These are phyloP conservation scores for Myanophis thanlyinensis DNA, from an alignment of 2,113 vertebrate species.

Conservation along the genomic window DNA sequence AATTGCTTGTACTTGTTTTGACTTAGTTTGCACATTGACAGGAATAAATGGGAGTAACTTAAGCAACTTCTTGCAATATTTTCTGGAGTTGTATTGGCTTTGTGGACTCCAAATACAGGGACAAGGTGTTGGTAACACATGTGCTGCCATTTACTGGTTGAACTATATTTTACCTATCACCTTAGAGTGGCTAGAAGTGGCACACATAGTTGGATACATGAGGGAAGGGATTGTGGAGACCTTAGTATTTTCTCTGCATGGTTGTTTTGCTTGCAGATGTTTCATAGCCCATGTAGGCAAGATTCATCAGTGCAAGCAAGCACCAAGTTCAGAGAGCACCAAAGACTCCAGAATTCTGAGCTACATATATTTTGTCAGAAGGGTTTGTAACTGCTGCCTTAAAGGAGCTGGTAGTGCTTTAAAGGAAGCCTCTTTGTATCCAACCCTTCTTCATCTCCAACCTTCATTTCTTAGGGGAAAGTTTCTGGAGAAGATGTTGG, in stretches of 20 bases:
- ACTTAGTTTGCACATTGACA: neutral
- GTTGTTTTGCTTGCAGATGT: neutral
- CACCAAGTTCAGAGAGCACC: neutral
- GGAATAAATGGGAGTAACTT: neutral
- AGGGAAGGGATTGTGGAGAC: neutral
- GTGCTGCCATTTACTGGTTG: neutral
- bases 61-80: neutral
- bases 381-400: neutral
- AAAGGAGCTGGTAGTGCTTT: neutral
- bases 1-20: neutral
- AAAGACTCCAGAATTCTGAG: neutral
- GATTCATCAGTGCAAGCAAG: neutral
- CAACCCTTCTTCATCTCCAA: neutral
- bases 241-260: neutral
- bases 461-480: neutral
- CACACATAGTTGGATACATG: neutral
- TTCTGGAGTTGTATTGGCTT: neutral
- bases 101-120: neutral
- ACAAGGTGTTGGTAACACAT: neutral
- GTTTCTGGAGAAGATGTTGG: neutral
- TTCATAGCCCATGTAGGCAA: neutral
- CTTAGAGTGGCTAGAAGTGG: neutral
- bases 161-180: neutral
- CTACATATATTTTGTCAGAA: neutral
- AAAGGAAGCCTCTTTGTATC: neutral